These are phyloP conservation scores for Hydropotes inermis DNA, from an alignment of 2,113 vertebrate species.

Conservation along the genomic window DNA sequence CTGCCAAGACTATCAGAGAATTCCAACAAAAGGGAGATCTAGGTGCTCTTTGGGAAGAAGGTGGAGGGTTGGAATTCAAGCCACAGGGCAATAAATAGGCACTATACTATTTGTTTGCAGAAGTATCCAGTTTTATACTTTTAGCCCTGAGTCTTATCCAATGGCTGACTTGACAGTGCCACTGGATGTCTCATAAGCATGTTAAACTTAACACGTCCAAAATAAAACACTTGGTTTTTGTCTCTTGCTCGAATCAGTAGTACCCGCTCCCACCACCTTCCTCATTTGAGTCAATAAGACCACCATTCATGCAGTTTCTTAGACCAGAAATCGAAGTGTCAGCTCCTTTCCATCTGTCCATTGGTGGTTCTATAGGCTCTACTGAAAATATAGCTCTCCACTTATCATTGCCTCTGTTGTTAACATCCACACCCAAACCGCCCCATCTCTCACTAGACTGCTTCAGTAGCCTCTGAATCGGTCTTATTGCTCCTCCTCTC, in stretches of 20 bases:
- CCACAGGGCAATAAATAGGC: neutral
- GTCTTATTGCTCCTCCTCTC: neutral
- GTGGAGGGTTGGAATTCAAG: neutral
- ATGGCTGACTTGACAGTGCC: neutral
- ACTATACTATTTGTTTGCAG: neutral
- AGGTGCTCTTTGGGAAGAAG: neutral
- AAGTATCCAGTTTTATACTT: neutral
- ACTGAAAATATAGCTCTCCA: neutral
- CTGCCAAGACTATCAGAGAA: neutral
- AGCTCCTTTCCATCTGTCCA: neutral
- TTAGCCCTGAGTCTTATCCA: neutral
- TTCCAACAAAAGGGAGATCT: neutral
- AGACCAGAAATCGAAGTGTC: neutral
- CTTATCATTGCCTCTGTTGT: neutral
- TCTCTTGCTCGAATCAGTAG: neutral
- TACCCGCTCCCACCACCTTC: neutral
- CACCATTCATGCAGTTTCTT: neutral
- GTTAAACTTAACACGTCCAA: neutral
- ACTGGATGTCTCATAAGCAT: neutral
- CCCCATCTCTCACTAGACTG: neutral
- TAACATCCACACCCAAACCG: neutral
- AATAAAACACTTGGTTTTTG: neutral
- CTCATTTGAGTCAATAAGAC: neutral
- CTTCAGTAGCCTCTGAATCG: neutral
- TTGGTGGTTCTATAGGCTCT: neutral